Evolutionary conservation across 2,113 vertebrate genomes (phyloP).

Genomic region (Petroica traversi): DNA sequence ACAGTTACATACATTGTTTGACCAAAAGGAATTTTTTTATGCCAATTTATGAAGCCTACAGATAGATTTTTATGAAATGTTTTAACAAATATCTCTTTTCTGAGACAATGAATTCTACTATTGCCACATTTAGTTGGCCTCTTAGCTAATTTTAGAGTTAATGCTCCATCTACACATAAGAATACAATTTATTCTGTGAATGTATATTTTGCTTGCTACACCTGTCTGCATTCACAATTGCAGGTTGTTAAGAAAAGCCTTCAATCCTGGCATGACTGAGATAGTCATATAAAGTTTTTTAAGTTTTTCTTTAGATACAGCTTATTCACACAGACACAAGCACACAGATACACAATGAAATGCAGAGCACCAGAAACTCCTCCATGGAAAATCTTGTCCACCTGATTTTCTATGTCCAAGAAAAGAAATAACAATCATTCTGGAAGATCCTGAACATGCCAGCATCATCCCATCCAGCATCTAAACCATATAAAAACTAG

Average conservation of each 20-base stretch:
- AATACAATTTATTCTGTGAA: not conserved
- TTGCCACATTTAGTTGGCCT: not conserved
- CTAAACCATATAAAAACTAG: not conserved
- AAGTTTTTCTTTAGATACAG: not conserved
- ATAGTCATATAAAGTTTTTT: accelerated
- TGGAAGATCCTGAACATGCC: not conserved
- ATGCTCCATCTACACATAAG: not conserved
- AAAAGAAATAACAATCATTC: not conserved
- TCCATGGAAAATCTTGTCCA: not conserved
- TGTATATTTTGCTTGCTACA: not conserved
- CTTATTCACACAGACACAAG: not conserved
- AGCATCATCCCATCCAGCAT: not conserved
- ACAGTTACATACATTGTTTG: not conserved
- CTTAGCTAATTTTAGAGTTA: not conserved
- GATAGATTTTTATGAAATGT: not conserved
- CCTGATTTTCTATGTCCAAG: not conserved
- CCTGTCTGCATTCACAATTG: not conserved
- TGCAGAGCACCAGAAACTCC: not conserved
- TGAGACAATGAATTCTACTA: not conserved
- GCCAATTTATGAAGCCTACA: not conserved
- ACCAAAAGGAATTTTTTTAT: not conserved
- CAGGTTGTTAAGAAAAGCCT: not conserved
- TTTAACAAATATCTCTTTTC: not conserved
- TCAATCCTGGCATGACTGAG: not conserved
- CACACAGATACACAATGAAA: not conserved